Evolutionary conservation across 2,113 vertebrate species (phyloP), one percentile per base, ranked within the genome.

Genomic region (Chrysochloris asiatica): DNA sequence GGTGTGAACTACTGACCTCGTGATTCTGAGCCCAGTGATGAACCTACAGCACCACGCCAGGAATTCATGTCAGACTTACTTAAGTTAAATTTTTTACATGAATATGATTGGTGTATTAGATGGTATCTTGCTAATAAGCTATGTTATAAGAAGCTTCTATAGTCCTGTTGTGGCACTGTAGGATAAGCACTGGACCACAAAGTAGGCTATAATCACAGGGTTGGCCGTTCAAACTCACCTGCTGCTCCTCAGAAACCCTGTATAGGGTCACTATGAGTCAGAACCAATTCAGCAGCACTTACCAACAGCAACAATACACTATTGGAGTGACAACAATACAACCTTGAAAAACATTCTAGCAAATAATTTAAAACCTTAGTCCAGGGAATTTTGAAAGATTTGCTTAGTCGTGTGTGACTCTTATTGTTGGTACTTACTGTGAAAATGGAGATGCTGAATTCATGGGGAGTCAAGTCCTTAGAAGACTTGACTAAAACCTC

Each of bases 291-390:
- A n/a, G n/a, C n/a, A n/a, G n/a, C n/a, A n/a, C n/a, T n/a, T n/a
- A n/a, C n/a, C n/a, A n/a, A n/a, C n/a, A n/a, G n/a, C n/a, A n/a
- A n/a, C n/a, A n/a, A n/a, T n/a, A n/a, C n/a, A n/a, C n/a, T n/a
- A n/a, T n/a, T n/a, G n/a, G n/a, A n/a, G n/a, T n/a, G n/a, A n/a
- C n/a, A n/a, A n/a, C n/a, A 36, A 38, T 47, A 19, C 10, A 69
- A 24, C 22, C 30, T 50, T 24, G 56, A 48, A 83, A 91, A 54
- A 4, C 26, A 65, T 91, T 4, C 19, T 56, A 24, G 45, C 43
- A 83, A 90, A 72, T 28, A 76, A 69, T 36, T 85, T 56, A 82
- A 94, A 90, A 88, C 0, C 45, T 8, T 65, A 78, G 75, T 82
- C 71, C 24, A 67, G 67, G 52, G 30, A 90, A 67, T n/a, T 86